Percentiles rank a stretch among this genome's conserved stretches.
Conservation (phyloP, 1,140 invertebrate genomes). For the Hyphantria cunea region DNA sequence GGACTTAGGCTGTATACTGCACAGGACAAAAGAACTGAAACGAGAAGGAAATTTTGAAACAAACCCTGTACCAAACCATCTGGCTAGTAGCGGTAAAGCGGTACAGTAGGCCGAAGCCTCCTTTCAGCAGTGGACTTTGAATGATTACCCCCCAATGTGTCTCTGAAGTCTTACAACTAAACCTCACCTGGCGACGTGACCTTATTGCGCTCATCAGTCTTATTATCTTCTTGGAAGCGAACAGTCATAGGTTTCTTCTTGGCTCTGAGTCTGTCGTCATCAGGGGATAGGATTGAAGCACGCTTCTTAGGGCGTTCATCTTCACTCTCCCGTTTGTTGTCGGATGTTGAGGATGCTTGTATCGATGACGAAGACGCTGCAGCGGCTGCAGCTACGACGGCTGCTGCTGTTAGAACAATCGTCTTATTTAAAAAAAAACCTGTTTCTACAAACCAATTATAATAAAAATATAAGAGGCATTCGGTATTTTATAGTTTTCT, state of each 20-base stretch:
- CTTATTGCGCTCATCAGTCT: constrained; percentile 67
- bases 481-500: too few relatives aligned
- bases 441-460: too few relatives aligned
- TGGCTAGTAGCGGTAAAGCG: too few relatives aligned
- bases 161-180: neutral
- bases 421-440: too few relatives aligned
- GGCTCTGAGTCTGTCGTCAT: constrained; percentile 63
- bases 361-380: neutral
- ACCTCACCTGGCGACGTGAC: constrained; percentile 64
- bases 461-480: too few relatives aligned
- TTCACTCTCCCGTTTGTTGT: constrained; percentile 59
- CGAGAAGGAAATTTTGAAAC: too few relatives aligned
- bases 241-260: constrained; percentile 78
- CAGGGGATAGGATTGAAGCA: constrained; percentile 75
- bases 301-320: constrained; percentile 80
- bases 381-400: neutral
- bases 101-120: too few relatives aligned
- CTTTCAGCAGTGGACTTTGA: too few relatives aligned
- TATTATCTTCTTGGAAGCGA: constrained; percentile 72
- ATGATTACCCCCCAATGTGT: too few relatives aligned
- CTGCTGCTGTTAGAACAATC: neutral
- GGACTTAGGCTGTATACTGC: too few relatives aligned
- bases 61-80: too few relatives aligned
- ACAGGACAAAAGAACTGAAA: too few relatives aligned
- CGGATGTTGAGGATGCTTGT: constrained; percentile 41